Percentiles rank a stretch among this genome's conserved stretches.
phyloP scores from a whole-genome alignment of 2,113 vertebrate genomes.

The Passer montanus region DNA sequence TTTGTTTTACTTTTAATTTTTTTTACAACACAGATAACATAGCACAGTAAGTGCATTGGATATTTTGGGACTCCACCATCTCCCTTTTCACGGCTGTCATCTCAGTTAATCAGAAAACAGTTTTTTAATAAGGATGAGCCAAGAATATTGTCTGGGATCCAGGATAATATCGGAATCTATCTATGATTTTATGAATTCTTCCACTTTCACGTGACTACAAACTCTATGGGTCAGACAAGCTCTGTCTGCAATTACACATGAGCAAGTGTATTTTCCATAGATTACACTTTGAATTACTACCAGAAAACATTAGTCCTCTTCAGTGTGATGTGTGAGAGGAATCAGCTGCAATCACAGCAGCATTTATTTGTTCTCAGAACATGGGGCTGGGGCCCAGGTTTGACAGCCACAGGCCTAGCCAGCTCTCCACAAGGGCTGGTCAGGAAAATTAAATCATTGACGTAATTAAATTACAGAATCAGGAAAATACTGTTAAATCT shows the following conservation, averaged over 20 bases:
- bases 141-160: neutral
- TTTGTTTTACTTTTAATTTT: neutral
- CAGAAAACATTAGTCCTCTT: neutral
- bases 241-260: neutral
- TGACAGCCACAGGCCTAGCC: neutral
- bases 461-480: neutral
- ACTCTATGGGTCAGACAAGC: neutral
- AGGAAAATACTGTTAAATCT: neutral
- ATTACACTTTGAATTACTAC: neutral
- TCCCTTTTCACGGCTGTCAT: neutral
- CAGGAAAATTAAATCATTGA: neutral
- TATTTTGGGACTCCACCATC: neutral
- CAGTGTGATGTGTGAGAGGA: neutral
- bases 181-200: neutral
- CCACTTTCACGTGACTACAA: neutral
- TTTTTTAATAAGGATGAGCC: neutral
- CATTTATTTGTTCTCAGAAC: rapidly evolving
- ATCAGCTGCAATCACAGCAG: neutral
- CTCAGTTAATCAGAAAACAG: neutral
- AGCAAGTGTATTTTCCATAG: neutral
- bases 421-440: neutral
- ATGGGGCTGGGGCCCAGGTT: neutral
- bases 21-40: neutral
- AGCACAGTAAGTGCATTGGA: neutral
- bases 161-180: neutral